A percentile compares a stretch with the other conserved stretches of the same genome.
These are phyloP conservation scores for Syngnathus rostellatus DNA, from an alignment of 2,797 vertebrate genomes.

Conservation along the genomic window DNA sequence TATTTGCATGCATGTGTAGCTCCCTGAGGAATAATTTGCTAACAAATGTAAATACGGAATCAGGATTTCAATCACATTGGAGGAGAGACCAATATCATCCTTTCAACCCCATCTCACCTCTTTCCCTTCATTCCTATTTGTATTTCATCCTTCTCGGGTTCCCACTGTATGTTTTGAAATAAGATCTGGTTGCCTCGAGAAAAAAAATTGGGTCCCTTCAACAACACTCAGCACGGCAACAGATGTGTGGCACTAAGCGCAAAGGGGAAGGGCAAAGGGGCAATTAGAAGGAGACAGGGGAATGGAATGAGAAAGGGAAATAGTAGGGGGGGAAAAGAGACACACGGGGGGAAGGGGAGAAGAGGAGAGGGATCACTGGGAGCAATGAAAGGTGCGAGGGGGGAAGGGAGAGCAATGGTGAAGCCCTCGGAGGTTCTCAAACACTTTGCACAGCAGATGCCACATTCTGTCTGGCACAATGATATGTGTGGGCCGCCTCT, in stretches of 20 bases:
- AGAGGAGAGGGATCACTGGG: constrained; percentile 11
- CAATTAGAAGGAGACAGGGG: constrained; percentile 10
- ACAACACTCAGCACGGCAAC: constrained; percentile 54
- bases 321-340: constrained; percentile 10
- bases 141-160: constrained; percentile 10
- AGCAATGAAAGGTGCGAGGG: constrained; percentile 26
- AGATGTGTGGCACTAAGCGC: constrained; percentile 46
- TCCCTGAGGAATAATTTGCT: constrained; percentile 22
- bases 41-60: constrained; percentile 32
- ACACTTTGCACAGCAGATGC: constrained; percentile 69
- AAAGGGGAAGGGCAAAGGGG: constrained; percentile 9
- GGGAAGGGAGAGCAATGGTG: constrained; percentile 36
- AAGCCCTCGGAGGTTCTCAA: constrained; percentile 54
- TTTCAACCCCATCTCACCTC: constrained; percentile 13
- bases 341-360: constrained; percentile 9
- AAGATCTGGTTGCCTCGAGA: constrained; percentile 45
- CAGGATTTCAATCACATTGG: constrained; percentile 37
- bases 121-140: constrained; percentile 13
- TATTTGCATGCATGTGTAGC: constrained; percentile 39
- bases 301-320: constrained; percentile 13
- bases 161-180: constrained; percentile 51
- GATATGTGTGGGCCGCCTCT: constrained; percentile 68
- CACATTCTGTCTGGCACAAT: constrained; percentile 68
- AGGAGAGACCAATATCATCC: constrained; percentile 17
- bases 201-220: constrained; percentile 43